Percentiles rank a stretch among this genome's conserved stretches.
phyloP scores from a whole-genome alignment of 2,888 invertebrate genomes.

The Cynaeus angustus region DNA sequence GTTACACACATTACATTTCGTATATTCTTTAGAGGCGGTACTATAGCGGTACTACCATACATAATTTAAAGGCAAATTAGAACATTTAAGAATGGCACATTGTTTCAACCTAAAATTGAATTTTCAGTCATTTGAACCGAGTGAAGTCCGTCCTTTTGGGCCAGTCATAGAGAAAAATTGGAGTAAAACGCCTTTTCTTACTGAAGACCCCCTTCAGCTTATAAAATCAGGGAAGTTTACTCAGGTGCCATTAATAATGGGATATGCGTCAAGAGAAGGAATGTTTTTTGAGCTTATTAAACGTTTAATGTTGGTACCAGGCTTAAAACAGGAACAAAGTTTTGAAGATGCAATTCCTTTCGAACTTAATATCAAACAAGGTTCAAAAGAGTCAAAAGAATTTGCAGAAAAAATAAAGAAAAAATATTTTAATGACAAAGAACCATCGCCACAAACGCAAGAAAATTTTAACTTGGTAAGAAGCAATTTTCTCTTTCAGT shows the following conservation, averaged over 20 bases:
- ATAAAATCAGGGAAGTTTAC: conserved; percentile 57
- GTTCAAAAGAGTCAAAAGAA: background rate
- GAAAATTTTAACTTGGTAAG: background rate
- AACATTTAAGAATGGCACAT: too few species aligned
- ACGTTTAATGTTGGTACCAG: too few species aligned
- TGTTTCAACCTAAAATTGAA: background rate
- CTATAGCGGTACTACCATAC: too few species aligned
- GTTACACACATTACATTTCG: too few species aligned
- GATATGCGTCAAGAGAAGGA: conserved; percentile 61
- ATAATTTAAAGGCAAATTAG: too few species aligned
- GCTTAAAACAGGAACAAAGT: too few species aligned
- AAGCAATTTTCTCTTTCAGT: too few species aligned
- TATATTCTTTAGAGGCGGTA: too few species aligned
- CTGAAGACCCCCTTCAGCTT: conserved; percentile 57
- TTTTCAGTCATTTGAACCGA: background rate
- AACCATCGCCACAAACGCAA: background rate
- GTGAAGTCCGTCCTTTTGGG: conserved; percentile 48
- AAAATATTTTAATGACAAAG: background rate
- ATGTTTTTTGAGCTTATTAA: conserved; percentile 53
- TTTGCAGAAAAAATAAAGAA: background rate
- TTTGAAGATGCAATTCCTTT: conserved; percentile 53
- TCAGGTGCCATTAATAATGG: conserved; percentile 61
- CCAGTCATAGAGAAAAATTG: conserved; percentile 52
- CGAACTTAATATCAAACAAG: background rate
- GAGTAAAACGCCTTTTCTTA: conserved; percentile 54